Evolutionary conservation across 2,113 vertebrate genomes (phyloP), one percentile per base, ranked within the genome.

Genomic region (Xenopus laevis): DNA sequence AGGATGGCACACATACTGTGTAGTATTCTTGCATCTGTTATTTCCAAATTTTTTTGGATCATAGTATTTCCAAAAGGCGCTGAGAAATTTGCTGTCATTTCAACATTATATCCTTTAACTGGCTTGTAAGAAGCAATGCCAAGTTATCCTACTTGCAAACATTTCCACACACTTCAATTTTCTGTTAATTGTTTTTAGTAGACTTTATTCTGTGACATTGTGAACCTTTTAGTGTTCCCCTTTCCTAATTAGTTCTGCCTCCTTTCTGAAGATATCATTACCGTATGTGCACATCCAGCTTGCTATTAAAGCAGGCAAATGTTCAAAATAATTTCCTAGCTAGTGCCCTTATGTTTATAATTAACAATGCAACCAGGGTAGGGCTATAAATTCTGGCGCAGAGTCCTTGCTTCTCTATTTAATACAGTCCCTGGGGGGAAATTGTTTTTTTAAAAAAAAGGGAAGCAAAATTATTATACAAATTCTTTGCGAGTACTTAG

Each of bases 261-360:
- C 57, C 7, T 72, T 40, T 53, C 44, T 30, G 44, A 65, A 40
- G 18, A 57, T 55, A 73, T 65, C 63, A 23, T 65, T 73, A 66
- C 62, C 52, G 50, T 73, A 58, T 73, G 71, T 58, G 60, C 61
- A 55, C 12, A 66, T 58, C 12, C 62, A 58, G 63, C 13, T 20
- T 59, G 53, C 72, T 59, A 47, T 74, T 74, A 74, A 50, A 74
- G 53, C 40, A 74, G 55, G 53, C 72, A 74, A 66, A 66, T 74
- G 71, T 74, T 66, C 63, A 46, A 8, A 59, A 67, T 67, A 13
- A 67, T 60, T 74, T 67, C 44, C 64, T 50, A 47, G 40, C 64
- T 50, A 47, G 40, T 74, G 45, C 72, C 62, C 53, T 65, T 74
- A 47, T 74, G 72, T 74, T 67, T 65, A 67, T 74, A 73, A 73